Evolutionary conservation across 2,888 invertebrate species (phyloP), one percentile per base, ranked within the genome.

Genomic region (Dryococelus australis): DNA sequence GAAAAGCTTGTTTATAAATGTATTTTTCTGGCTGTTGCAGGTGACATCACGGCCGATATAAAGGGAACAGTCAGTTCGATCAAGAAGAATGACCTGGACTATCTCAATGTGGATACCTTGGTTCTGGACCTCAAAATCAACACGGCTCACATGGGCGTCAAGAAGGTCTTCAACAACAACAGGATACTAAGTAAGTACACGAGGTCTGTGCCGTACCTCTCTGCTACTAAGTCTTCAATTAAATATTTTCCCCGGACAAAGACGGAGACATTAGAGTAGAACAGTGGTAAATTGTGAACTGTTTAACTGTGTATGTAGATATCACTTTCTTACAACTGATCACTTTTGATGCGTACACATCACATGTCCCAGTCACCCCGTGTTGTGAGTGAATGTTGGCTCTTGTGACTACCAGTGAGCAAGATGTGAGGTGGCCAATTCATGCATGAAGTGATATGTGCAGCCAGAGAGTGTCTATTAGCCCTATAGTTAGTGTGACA

Each of bases 131-230:
- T 96, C 43, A 93, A 93, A 65, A 94, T 96, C 9, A 94, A 94
- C 90, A 94, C 94, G 88, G 94, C 95, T 53, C 92, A 93, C 85
- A 95, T 96, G 95, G 93, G 93, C 89, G 96, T 96, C 84, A 94
- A 94, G 88, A 95, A 95, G 90, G 94, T 95, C 86, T 96, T 94
- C 91, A 95, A 94, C 90, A 95, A 96, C 90, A 96, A 96, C 91
- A 93, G 94, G 88, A 95, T 96, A 90, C 92, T 96, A 88, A 94
- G 96, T 96, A 91, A 94, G 95, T 88, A 28, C 24, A 27, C 26
- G 0, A 20, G 85, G 0, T 12, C 8, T 8, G 51, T 26, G 16
- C 65, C n/a, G 24, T 43, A 0, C n/a, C 35, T 24, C n/a, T 65
- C 65, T 20, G 16, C n/a, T 65, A 20, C 20, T 12, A n/a, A 9